Conservation (phyloP, 1,140 invertebrate species). For the Macrobrachium nipponense region DNA sequence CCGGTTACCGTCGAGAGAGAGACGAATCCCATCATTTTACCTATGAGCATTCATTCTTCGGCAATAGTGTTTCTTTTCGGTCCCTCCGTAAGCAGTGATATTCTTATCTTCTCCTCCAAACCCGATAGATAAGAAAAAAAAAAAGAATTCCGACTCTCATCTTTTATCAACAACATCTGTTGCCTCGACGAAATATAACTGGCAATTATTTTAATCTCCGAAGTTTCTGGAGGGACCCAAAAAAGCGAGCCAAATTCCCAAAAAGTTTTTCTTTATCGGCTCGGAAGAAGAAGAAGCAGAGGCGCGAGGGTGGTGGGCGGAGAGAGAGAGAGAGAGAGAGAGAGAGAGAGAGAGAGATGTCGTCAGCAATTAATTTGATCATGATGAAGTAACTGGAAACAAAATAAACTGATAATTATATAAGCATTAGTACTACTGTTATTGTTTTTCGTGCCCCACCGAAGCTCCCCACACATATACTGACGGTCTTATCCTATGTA, state of each 20-base stretch:
- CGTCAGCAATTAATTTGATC: too few species aligned
- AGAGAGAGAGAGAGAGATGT: constrained; percentile 29
- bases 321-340: background rate
- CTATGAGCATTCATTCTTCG: too few species aligned
- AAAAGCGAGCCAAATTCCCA: background rate
- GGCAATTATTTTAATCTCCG: background rate
- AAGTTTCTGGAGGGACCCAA: background rate
- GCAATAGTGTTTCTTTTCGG: background rate
- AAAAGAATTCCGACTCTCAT: too few species aligned
- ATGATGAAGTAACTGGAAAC: background rate
- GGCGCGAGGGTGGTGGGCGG: background rate
- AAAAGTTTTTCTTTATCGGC: background rate
- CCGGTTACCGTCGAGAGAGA: too few species aligned
- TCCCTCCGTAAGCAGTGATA: background rate
- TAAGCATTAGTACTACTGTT: background rate
- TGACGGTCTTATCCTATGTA: too few species aligned
- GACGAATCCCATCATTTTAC: too few species aligned
- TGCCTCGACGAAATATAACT: too few species aligned
- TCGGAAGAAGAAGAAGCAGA: background rate
- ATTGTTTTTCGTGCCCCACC: too few species aligned
- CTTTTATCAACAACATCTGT: too few species aligned
- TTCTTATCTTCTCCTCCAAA: too few species aligned
- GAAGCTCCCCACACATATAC: background rate
- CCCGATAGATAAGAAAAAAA: too few species aligned
- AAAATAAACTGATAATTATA: background rate